These are phyloP conservation scores for Willowsia nigromaculata DNA, from an alignment of 2,888 invertebrate genomes.

Conservation along the genomic window DNA sequence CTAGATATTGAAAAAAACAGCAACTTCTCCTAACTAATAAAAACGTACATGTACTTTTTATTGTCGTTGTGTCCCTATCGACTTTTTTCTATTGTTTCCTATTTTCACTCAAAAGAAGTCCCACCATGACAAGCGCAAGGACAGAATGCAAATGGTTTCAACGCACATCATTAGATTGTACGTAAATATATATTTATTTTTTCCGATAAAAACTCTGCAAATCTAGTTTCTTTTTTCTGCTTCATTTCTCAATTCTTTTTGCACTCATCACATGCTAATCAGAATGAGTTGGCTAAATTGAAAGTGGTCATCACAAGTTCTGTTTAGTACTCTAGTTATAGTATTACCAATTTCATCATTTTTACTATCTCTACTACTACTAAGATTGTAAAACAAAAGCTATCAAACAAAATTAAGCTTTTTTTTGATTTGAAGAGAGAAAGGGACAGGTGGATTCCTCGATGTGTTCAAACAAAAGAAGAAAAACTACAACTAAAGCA, in stretches of 20 bases:
- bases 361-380: constrained; percentile 1
- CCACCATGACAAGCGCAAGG: not conserved
- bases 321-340: not conserved
- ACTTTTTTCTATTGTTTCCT: constrained; percentile 12
- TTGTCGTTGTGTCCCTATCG: not conserved
- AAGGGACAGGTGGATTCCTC: not conserved
- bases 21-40: constrained; percentile 20
- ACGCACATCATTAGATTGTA: not conserved
- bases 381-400: constrained; percentile 20
- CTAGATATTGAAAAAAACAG: constrained; percentile 44
- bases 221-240: constrained; percentile 26
- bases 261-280: not conserved
- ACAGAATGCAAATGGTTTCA: not conserved
- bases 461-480: not conserved
- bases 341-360: not conserved
- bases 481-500: not conserved
- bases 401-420: constrained; percentile 18
- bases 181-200: not conserved
- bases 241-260: not conserved
- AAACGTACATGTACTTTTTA: not conserved
- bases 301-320: constrained; percentile 6
- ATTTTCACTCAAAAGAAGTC: constrained; percentile 28
- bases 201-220: not conserved
- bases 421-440: constrained; percentile 6
- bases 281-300: not conserved